These are phyloP conservation scores for Cyprinodon variegatus DNA, from an alignment of 2,113 vertebrate genomes.

Conservation along the genomic window DNA sequence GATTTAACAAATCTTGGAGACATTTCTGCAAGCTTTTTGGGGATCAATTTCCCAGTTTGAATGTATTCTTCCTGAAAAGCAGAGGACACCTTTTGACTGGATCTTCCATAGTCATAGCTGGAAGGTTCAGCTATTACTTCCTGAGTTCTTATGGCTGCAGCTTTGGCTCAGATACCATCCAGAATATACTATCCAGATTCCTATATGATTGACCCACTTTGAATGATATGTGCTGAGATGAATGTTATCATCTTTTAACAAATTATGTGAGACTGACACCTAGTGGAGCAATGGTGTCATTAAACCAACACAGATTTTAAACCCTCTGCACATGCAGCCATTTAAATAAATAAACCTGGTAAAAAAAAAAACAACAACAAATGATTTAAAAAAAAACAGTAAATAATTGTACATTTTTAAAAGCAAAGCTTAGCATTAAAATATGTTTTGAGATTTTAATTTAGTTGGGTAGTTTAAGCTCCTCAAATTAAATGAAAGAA, in stretches of 20 bases:
- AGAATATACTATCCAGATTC: not conserved
- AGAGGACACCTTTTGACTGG: too few relatives aligned
- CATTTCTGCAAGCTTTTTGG: not conserved
- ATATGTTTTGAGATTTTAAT: too few relatives aligned
- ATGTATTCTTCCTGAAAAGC: not conserved
- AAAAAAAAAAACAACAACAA: not conserved
- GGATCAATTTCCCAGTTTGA: not conserved
- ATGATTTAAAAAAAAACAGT: not conserved
- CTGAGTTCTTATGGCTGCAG: not conserved
- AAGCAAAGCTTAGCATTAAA: not conserved
- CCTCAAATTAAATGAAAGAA: not conserved
- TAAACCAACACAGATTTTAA: not conserved
- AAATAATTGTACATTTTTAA: not conserved
- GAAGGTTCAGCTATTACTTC: too few relatives aligned
- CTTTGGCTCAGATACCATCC: not conserved
- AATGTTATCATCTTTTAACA: not conserved
- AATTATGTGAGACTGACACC: constrained; percentile 69
- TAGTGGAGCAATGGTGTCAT: constrained; percentile 48
- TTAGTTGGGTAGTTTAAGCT: too few relatives aligned
- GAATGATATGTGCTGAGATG: not conserved
- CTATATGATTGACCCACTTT: not conserved
- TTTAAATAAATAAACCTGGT: not conserved
- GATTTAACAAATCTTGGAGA: not conserved
- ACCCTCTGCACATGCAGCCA: not conserved
- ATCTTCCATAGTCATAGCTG: too few relatives aligned